Evolutionary conservation across 2,113 vertebrate species (phyloP), one percentile per base, ranked within the genome.

Genomic region (Tragulus kanchil): DNA sequence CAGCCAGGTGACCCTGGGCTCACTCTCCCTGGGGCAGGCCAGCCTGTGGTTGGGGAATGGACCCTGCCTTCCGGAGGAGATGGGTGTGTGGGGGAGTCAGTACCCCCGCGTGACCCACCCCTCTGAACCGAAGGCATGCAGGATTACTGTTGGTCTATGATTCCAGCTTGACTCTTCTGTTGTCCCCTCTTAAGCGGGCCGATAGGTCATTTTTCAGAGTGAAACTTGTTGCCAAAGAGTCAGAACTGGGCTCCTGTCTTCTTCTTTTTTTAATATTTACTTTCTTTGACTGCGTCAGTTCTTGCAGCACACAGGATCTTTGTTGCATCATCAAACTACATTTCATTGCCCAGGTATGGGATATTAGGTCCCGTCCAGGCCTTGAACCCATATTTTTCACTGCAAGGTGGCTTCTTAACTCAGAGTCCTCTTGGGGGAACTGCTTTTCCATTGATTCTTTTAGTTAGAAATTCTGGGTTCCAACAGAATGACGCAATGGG

Each of bases 1-100:
- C 75, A 62, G 65, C 82, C 73, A 31, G 42, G 50, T 87, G 90
- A 83, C 87, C 96, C 78, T 84, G n/a, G 90, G 86, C 85, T 67
- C 95, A 94, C 56, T 85, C 78, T 92, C 52, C 36, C 81, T 52
- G 42, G 75, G 73, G 54, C 52, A 83, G 69, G 59, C 85, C 64
- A 85, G 85, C 36, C 65, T n/a, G 36, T 61, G 31, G 71, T 2
- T 82, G 64, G 79, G 45, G 62, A 85, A 21, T 52, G 64, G 56
- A 10, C 64, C 65, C 26, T 50, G n/a, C 75, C 90, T 93, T 42
- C 75, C 54, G 42, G 83, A 89, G 56, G 67, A 67, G 67, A 54
- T 54, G 50, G 45, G 31, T 83, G 1, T 50, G 2, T 26, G 61
- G n/a, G 48, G 61, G n/a, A 42, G 56, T 78, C 59, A 78, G 8